These are phyloP conservation scores for Cotesia vestalis DNA, from an alignment of 1,140 invertebrate species.

Conservation along the genomic window DNA sequence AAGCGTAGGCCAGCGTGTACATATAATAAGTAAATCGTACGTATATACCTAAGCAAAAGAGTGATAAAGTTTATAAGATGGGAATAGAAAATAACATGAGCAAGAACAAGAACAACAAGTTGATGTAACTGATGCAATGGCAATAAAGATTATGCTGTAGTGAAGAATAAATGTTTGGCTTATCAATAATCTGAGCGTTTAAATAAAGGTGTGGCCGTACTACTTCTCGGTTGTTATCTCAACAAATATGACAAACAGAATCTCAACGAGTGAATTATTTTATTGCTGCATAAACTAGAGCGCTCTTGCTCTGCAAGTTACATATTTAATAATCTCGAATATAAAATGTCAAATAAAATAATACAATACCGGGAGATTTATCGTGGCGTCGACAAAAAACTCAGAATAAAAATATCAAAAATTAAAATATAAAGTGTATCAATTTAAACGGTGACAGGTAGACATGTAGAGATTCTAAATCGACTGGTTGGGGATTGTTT, in stretches of 20 bases:
- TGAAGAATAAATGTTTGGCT: slow-evolving; percentile 18
- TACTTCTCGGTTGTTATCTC: slow-evolving; percentile 16
- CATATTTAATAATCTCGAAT: too few species aligned
- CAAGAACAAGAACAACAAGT: slow-evolving; percentile 2
- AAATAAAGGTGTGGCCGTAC: slow-evolving; percentile 21
- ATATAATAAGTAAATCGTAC: too few species aligned
- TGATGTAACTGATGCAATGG: slow-evolving; percentile 22
- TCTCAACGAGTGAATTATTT: background rate
- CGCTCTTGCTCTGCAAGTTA: too few species aligned
- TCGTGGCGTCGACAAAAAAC: background rate
- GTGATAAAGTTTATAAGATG: background rate
- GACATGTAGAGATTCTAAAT: slow-evolving; percentile 2
- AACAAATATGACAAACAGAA: background rate
- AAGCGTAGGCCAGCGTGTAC: too few species aligned
- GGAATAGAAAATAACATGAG: slow-evolving; percentile 8
- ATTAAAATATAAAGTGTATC: slow-evolving; percentile 4
- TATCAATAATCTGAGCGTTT: slow-evolving; percentile 19
- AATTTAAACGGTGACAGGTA: background rate
- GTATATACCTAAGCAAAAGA: too few species aligned
- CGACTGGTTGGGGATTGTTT: background rate
- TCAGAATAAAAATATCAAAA: background rate
- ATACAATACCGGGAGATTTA: background rate
- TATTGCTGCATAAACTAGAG: too few species aligned
- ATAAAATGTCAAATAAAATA: too few species aligned
- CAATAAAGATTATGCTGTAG: slow-evolving; percentile 22